A percentile compares a stretch with the other conserved stretches of the same genome.
These are phyloP conservation scores for Pinctada fucata DNA, from an alignment of 2,888 invertebrate species.

Conservation along the genomic window DNA sequence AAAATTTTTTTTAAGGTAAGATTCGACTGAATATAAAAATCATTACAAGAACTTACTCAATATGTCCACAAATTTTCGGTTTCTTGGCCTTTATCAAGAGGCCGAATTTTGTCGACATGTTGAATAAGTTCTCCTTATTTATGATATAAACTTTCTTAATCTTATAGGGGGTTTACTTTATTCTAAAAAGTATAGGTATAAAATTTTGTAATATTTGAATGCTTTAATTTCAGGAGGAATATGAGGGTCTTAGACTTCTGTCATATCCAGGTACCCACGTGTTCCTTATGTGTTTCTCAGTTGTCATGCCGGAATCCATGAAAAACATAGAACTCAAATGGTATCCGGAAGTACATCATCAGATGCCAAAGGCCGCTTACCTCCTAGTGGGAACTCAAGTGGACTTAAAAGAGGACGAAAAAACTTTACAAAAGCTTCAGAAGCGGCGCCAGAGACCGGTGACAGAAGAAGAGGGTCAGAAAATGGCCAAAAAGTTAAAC, in stretches of 20 bases:
- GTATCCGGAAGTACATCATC: constrained; percentile 68
- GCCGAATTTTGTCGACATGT: no score
- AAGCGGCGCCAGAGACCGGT: constrained; percentile 63
- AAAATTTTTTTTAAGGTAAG: no score
- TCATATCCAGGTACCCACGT: constrained; percentile 73
- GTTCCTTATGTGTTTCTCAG: constrained; percentile 72
- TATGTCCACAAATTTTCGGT: no score
- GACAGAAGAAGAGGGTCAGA: constrained; percentile 60
- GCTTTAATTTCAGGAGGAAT: constrained; percentile 67
- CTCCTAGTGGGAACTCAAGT: constrained; percentile 69
- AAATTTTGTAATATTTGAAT: no score
- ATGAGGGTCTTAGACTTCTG: constrained; percentile 69
- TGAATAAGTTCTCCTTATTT: no score
- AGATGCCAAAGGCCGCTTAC: constrained; percentile 63
- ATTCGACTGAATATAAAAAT: no score
- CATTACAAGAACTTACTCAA: no score
- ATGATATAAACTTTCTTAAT: no score
- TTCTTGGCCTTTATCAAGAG: no score
- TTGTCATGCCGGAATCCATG: constrained; percentile 72
- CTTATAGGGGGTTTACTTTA: no score
- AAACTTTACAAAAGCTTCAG: constrained; percentile 61
- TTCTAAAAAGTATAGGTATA: no score
- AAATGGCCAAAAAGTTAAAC: constrained; percentile 63
- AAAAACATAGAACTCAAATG: constrained; percentile 71
- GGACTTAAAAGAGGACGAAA: constrained; percentile 69